Conservation (phyloP, 2,113 vertebrate genomes). For the Colaptes auratus region DNA sequence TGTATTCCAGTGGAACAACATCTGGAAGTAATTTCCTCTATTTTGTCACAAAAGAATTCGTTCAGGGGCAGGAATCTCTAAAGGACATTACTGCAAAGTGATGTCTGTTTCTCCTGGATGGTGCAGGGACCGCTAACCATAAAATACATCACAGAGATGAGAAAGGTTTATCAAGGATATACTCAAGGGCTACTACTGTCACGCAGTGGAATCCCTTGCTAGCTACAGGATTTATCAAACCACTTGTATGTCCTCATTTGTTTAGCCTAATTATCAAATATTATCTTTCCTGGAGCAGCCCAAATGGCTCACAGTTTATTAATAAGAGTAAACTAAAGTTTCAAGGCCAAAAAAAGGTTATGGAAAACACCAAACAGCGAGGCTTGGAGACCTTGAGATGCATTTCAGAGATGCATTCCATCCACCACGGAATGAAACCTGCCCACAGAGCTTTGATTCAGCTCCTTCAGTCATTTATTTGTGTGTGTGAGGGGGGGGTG, state of each 20-base stretch:
- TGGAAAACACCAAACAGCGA: background rate
- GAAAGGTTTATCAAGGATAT: background rate
- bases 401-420: background rate
- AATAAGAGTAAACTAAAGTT: background rate
- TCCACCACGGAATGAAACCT: background rate
- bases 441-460: background rate
- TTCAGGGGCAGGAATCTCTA: background rate
- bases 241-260: background rate
- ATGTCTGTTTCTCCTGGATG: background rate
- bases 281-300: background rate
- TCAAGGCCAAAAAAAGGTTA: background rate
- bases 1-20: slow-evolving; percentile 10
- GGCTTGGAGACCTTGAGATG: background rate
- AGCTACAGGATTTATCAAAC: background rate
- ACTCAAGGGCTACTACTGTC: background rate
- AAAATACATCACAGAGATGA: background rate
- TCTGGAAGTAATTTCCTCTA: slow-evolving; percentile 12
- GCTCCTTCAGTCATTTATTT: background rate
- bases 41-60: slow-evolving; percentile 6
- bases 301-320: background rate
- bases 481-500: too few species aligned
- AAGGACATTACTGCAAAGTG: background rate
- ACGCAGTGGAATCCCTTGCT: background rate
- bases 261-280: background rate
- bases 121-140: background rate